Evolutionary conservation across 2,888 invertebrate species (phyloP).

Genomic region (Nipponacmea schrenckii): DNA sequence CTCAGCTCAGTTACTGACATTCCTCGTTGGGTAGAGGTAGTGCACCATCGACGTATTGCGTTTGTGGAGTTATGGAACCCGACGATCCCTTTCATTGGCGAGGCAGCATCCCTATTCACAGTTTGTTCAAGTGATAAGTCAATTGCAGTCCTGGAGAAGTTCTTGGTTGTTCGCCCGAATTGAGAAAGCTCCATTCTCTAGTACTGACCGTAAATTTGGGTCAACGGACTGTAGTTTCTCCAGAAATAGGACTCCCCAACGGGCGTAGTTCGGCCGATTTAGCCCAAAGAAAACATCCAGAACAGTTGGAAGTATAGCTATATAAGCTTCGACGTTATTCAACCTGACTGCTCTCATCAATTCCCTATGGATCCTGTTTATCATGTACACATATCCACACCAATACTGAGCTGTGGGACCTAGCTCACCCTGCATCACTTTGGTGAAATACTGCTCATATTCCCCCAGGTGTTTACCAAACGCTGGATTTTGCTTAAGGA

Average conservation of each 20-base stretch:
- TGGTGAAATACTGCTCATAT: constrained; percentile 12
- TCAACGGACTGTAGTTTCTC: constrained; percentile 14
- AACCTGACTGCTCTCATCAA: background rate
- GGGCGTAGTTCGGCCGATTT: constrained; percentile 24
- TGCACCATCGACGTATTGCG: constrained; percentile 21
- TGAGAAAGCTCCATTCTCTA: background rate
- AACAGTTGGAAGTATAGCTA: background rate
- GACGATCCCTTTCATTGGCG: constrained; percentile 22
- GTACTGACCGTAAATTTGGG: constrained; percentile 3
- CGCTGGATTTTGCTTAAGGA: background rate
- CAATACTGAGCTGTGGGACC: constrained; percentile 25
- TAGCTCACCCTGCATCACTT: constrained; percentile 11
- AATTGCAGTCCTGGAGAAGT: constrained; percentile 18
- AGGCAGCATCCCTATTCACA: constrained; percentile 26
- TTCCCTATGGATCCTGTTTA: background rate
- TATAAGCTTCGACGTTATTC: background rate
- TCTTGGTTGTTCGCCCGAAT: background rate
- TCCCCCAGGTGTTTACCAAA: background rate
- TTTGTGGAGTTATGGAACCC: constrained; percentile 15
- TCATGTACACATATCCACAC: constrained; percentile 21
- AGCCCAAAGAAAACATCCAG: constrained; percentile 22
- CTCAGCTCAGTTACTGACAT: constrained; percentile 21
- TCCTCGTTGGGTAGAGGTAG: constrained; percentile 22
- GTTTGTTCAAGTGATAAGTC: constrained; percentile 29
- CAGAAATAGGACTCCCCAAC: constrained; percentile 22